These are phyloP conservation scores for Macrosoma leucophasiata DNA, from an alignment of 2,888 invertebrate genomes.

Conservation along the genomic window DNA sequence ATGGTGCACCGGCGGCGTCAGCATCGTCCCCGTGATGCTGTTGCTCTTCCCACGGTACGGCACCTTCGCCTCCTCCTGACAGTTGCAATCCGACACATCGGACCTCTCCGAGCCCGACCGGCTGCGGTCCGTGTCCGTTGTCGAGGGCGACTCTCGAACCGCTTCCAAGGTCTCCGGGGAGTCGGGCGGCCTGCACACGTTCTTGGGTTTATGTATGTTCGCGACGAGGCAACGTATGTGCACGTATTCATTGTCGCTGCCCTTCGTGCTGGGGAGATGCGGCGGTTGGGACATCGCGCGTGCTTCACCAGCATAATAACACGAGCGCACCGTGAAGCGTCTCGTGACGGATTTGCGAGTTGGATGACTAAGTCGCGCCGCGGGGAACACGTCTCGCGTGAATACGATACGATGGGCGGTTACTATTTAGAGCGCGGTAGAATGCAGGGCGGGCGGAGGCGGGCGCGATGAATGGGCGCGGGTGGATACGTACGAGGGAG, in stretches of 20 bases:
- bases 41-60: slow-evolving; percentile 59
- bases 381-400: slow-evolving; percentile 46
- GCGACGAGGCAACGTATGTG: slow-evolving; percentile 75
- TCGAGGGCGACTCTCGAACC: slow-evolving; percentile 55
- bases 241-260: slow-evolving; percentile 57
- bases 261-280: slow-evolving; percentile 42
- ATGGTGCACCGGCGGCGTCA: slow-evolving; percentile 39
- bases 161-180: slow-evolving; percentile 53
- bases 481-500: slow-evolving; percentile 64
- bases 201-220: slow-evolving; percentile 73
- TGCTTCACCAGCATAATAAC: slow-evolving; percentile 46
- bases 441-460: slow-evolving; percentile 50
- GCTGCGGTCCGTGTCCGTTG: slow-evolving; percentile 54
- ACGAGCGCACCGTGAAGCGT: slow-evolving; percentile 45
- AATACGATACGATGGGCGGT: slow-evolving; percentile 45
- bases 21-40: slow-evolving; percentile 58
- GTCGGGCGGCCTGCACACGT: slow-evolving; percentile 63
- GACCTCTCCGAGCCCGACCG: slow-evolving; percentile 43
- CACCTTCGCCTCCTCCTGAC: slow-evolving; percentile 42
- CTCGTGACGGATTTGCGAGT: slow-evolving; percentile 59
- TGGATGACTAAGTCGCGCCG: slow-evolving; percentile 45
- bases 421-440: slow-evolving; percentile 63
- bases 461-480: slow-evolving; percentile 44
- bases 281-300: slow-evolving; percentile 56
- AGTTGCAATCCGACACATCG: slow-evolving; percentile 41